phyloP scores from a whole-genome alignment of 2,113 vertebrate genomes.

The Campylomormyrus numenius region DNA sequence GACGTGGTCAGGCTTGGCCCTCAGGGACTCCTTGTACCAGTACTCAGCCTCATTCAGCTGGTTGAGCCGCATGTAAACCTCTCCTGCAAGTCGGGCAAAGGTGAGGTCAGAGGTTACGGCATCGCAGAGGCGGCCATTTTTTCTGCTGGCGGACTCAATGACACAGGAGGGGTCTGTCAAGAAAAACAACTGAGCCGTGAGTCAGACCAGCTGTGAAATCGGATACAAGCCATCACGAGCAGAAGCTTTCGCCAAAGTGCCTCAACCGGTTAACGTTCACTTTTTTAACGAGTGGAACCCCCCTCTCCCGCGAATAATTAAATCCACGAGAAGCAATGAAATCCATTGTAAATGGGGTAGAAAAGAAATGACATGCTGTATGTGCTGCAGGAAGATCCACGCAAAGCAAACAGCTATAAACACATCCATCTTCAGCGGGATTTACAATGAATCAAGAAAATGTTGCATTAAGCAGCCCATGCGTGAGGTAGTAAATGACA shows the following conservation, averaged over 20 bases:
- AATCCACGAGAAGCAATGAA: background rate
- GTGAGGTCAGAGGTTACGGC: constrained; percentile 37
- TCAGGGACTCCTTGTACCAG: constrained; percentile 88
- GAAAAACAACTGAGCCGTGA: background rate
- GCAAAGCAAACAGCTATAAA: background rate
- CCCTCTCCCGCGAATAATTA: background rate
- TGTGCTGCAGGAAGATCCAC: background rate
- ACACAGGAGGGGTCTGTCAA: constrained; percentile 22
- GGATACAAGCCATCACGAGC: background rate
- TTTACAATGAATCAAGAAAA: background rate
- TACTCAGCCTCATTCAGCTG: constrained; percentile 81
- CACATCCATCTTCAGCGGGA: background rate
- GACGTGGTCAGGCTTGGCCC: constrained; percentile 90
- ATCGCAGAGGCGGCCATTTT: constrained; percentile 37
- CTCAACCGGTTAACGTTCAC: background rate
- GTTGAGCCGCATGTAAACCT: constrained; percentile 88
- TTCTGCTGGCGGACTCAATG: constrained; percentile 26
- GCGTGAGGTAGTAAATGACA: background rate
- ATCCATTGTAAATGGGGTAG: background rate
- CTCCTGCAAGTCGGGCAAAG: constrained; percentile 63
- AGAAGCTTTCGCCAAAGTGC: background rate
- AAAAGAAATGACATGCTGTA: background rate
- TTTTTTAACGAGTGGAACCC: background rate
- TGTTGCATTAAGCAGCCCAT: background rate
- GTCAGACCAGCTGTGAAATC: constrained; percentile 5